phyloP scores from a whole-genome alignment of 2,797 vertebrate genomes.

The Macrochelys suwanniensis region DNA sequence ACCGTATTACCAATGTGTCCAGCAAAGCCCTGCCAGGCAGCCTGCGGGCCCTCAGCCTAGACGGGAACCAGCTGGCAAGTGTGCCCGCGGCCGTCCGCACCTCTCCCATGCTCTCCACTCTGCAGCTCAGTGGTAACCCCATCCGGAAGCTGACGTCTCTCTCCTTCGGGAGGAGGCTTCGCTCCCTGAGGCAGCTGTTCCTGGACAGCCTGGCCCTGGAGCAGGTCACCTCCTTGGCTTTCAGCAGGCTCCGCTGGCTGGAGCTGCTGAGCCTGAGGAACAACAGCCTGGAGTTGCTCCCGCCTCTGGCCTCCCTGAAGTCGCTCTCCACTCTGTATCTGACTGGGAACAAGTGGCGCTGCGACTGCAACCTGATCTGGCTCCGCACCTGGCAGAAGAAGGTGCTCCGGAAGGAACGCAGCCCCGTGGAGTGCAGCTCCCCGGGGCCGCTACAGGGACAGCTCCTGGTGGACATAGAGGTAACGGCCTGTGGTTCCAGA shows the following conservation, averaged over 20 bases:
- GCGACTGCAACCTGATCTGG: conserved; percentile 40
- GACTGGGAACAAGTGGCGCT: conserved; percentile 45
- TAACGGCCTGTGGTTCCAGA: not conserved
- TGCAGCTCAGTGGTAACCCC: not conserved
- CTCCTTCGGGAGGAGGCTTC: conserved; percentile 1
- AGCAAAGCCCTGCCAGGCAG: not conserved
- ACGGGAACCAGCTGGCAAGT: conserved; percentile 9
- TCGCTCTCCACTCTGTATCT: conserved; percentile 17
- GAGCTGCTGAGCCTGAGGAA: conserved; percentile 43
- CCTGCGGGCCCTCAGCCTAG: conserved; percentile 13
- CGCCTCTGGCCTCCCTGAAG: not conserved
- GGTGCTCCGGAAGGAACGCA: not conserved
- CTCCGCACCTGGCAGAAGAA: conserved; percentile 12
- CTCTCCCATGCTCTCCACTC: not conserved
- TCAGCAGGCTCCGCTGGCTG: conserved; percentile 4
- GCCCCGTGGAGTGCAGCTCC: conserved; percentile 17
- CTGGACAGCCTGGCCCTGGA: conserved; percentile 28
- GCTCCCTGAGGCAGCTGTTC: conserved; percentile 16
- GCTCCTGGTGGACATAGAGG: conserved; percentile 28
- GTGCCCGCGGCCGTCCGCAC: not conserved
- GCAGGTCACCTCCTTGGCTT: not conserved
- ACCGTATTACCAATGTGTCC: conserved; percentile 20
- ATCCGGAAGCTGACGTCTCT: not conserved
- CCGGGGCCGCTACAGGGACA: not conserved
- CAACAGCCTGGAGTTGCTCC: conserved; percentile 25